A percentile compares a stretch with the other conserved stretches of the same genome.
Evolutionary conservation across 2,113 vertebrate species (phyloP).

Genomic region (Paradisaea rubra): DNA sequence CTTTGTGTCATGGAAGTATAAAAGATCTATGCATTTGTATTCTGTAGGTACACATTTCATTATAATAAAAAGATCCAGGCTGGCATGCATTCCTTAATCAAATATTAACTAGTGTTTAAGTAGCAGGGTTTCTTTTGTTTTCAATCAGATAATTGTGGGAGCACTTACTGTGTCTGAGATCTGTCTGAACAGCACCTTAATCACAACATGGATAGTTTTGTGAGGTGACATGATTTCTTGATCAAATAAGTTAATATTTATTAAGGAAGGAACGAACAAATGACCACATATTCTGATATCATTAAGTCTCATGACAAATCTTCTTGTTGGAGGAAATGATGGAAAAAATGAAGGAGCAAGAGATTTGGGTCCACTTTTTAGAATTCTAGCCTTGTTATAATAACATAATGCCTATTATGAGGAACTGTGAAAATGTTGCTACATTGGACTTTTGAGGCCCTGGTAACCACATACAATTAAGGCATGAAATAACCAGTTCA

Average conservation of each 20-base stretch:
- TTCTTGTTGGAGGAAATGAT: neutral
- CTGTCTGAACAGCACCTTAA: neutral
- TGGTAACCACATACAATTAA: neutral
- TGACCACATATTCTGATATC: neutral
- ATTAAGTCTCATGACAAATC: neutral
- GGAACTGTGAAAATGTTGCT: neutral
- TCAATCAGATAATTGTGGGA: neutral
- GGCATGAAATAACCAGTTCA: neutral
- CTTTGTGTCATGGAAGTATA: neutral
- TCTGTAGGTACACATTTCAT: neutral
- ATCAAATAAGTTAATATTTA: neutral
- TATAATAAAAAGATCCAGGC: neutral
- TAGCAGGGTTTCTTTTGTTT: neutral
- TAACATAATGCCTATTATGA: neutral
- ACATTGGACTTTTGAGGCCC: neutral
- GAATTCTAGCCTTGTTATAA: neutral
- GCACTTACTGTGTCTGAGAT: neutral
- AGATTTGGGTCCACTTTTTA: neutral
- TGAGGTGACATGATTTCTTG: neutral
- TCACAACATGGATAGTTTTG: neutral
- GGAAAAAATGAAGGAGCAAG: neutral
- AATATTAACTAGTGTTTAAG: neutral
- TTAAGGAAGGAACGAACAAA: neutral
- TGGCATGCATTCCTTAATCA: neutral
- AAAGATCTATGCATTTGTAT: neutral